Percentiles rank a stretch among this genome's conserved stretches.
phyloP scores from a whole-genome alignment of 2,113 vertebrate genomes.

The Ranitomeya variabilis region DNA sequence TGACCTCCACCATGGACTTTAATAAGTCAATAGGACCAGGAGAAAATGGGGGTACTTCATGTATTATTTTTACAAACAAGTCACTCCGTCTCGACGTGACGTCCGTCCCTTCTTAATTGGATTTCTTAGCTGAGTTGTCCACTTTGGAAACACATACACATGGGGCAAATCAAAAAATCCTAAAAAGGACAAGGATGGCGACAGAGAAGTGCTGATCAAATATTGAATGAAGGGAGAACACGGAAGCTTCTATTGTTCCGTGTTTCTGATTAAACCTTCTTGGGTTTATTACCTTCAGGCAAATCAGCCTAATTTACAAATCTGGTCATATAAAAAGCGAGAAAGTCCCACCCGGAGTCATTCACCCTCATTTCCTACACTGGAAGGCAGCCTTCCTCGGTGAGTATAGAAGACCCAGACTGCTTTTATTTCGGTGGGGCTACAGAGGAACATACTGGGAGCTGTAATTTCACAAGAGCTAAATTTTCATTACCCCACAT shows the following conservation, averaged over 20 bases:
- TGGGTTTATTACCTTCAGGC: conserved; percentile 35
- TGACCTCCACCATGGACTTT: neutral
- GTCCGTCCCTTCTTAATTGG: neutral
- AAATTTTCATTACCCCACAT: too few species aligned
- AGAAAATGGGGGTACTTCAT: neutral
- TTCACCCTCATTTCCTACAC: neutral
- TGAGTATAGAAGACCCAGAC: conserved; percentile 1
- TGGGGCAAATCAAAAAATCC: neutral
- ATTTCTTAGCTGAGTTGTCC: neutral
- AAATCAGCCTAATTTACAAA: conserved; percentile 15
- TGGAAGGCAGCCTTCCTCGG: neutral
- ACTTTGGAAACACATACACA: neutral
- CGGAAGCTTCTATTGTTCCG: conserved; percentile 43
- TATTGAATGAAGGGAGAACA: conserved; percentile 45
- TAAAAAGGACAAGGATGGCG: neutral
- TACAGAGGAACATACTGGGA: neutral
- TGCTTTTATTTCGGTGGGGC: neutral
- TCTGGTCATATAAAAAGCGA: conserved; percentile 30
- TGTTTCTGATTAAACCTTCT: conserved; percentile 10
- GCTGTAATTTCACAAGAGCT: neutral
- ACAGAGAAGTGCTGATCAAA: conserved; percentile 33
- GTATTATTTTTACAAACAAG: neutral
- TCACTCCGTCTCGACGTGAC: neutral
- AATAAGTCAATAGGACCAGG: neutral
- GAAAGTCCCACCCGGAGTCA: neutral